These are phyloP conservation scores for Leucoma salicis DNA, from an alignment of 2,888 invertebrate genomes.

Conservation along the genomic window DNA sequence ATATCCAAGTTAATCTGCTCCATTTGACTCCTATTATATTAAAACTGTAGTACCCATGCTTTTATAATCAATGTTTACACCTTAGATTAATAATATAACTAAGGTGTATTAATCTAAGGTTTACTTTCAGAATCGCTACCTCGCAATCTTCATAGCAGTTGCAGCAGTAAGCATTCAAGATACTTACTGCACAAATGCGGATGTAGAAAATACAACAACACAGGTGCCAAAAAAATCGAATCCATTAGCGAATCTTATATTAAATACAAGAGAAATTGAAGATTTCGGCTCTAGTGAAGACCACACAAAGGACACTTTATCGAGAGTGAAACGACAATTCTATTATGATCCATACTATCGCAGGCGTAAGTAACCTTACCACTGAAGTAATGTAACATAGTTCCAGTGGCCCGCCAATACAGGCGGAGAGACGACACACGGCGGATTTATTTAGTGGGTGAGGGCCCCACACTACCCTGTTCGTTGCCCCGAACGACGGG, in stretches of 20 bases:
- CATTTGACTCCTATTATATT: too few species aligned
- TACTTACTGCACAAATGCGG: constrained; percentile 22
- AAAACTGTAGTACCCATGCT: too few species aligned
- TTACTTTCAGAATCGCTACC: constrained; percentile 29
- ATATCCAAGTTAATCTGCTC: too few species aligned
- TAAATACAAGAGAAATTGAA: constrained; percentile 38
- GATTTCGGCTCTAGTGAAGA: constrained; percentile 26
- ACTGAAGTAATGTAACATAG: too few species aligned
- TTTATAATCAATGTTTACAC: too few species aligned
- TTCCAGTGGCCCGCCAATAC: too few species aligned
- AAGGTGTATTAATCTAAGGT: too few species aligned
- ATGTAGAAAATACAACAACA: constrained; percentile 16
- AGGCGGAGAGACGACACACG: too few species aligned
- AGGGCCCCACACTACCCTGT: too few species aligned
- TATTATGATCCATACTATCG: constrained; percentile 32
- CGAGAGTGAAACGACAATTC: constrained; percentile 49
- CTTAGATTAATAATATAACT: too few species aligned
- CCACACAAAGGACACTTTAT: constrained; percentile 25
- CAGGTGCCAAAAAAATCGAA: constrained; percentile 32
- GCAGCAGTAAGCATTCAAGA: constrained; percentile 24
- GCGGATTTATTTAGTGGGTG: too few species aligned
- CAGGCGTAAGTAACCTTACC: constrained; percentile 38
- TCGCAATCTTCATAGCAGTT: constrained; percentile 25
- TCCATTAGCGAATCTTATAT: constrained; percentile 39
- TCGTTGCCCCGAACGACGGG: too few species aligned